Base-by-base conservation (phyloP, 2,888 invertebrate genomes). In the Octonoba sinensis region DNA sequence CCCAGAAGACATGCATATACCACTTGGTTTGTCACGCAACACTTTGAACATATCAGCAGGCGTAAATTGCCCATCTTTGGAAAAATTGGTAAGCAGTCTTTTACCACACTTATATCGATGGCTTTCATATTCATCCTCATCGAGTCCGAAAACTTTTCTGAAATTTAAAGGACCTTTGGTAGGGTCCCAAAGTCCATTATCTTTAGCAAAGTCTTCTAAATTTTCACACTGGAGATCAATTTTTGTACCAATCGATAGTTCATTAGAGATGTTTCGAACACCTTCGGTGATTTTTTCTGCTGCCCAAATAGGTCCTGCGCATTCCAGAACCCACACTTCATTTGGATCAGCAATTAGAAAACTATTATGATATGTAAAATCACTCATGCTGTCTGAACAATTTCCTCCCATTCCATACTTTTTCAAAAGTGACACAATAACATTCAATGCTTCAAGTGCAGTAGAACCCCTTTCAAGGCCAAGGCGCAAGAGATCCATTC, bases 401-500 rank as follows among this genome's bases (percentile, higher is more conserved):
- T 92, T 91, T 0, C 93, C 93, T 12, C 93, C 93, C 88, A 92
- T 93, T 0, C 94, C 93, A 87, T 93, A 91, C 83, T 90, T 89
- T 84, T 92, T 91, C 74, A 95, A 89, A 46, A 94, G 88, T n/a
- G 88, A 86, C 1, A 92, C 92, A 77, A 95, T 92, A 3, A 92
- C 90, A 66, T 92, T 90, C 22, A 95, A 87, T 0, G 93, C 94
- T 84, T 92, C 91, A 66, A 90, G 90, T 0, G 94, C 93, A 1
- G 91, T 90, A 47, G 90, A 89, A 15, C 92, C 91, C 86, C 93
- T 89, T 87, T 94, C 94, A 84, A 95, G 89, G 13, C 92, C 93
- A 83, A 94, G 89, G 93, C 94, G 91, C 36, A 94, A 91, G 85
- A 94, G 90, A 89, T 95, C 95, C 91, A 93, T 93, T 62, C 94